phyloP scores from a whole-genome alignment of 2,888 invertebrate genomes.

The Neria commutata region DNA sequence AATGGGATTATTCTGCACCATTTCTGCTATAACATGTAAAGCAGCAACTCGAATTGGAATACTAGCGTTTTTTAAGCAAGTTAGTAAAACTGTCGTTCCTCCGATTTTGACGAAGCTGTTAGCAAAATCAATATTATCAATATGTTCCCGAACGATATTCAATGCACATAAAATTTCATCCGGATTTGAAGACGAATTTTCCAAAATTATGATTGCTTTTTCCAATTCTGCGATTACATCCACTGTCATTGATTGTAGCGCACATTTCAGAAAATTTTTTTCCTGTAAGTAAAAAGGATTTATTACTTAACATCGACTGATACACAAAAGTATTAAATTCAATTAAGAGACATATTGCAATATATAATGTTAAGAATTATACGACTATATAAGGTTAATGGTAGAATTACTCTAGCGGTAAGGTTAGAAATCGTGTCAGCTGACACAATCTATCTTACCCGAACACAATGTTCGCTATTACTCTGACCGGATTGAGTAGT shows the following conservation, averaged over 20 bases:
- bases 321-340: too few species aligned
- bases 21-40: conserved; percentile 75
- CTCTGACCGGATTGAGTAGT: too few species aligned
- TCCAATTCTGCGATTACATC: conserved; percentile 73
- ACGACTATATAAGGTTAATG: too few species aligned
- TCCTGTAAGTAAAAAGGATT: conserved; percentile 23
- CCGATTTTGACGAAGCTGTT: conserved; percentile 87
- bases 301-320: not conserved
- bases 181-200: conserved; percentile 63
- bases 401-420: too few species aligned
- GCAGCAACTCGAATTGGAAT: conserved; percentile 69
- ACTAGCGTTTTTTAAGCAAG: conserved; percentile 70
- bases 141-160: conserved; percentile 71
- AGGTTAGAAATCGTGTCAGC: too few species aligned
- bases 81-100: conserved; percentile 75
- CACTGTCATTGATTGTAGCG: conserved; percentile 72
- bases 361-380: too few species aligned
- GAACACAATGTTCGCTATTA: too few species aligned
- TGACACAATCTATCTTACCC: too few species aligned
- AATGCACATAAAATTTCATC: conserved; percentile 70
- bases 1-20: conserved; percentile 85
- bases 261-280: conserved; percentile 72
- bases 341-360: too few species aligned
- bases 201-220: conserved; percentile 68
- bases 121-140: conserved; percentile 80